Percentiles rank a stretch among this genome's conserved stretches.
Evolutionary conservation across 2,888 invertebrate genomes (phyloP).

Genomic region (Ophonus ardosiacus): DNA sequence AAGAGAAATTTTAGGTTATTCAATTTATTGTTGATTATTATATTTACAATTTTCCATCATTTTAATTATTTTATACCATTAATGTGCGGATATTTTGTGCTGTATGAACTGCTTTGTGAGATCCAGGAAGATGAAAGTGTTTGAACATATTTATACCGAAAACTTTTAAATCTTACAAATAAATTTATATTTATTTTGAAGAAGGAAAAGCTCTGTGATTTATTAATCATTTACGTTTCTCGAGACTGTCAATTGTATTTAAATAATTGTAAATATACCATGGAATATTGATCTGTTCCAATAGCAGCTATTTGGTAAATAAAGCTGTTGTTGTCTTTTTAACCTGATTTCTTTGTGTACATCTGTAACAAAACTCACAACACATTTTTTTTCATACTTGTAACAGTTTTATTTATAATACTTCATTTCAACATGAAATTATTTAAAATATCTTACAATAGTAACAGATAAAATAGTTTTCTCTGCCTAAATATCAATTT

Average conservation of each 20-base stretch:
- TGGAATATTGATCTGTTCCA: slow-evolving; percentile 23
- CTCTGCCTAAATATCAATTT: neutral
- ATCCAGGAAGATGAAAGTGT: slow-evolving; percentile 54
- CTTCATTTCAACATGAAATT: slow-evolving; percentile 36
- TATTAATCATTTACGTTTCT: slow-evolving; percentile 38
- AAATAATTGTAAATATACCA: slow-evolving; percentile 52
- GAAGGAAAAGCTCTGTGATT: slow-evolving; percentile 36
- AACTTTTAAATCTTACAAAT: slow-evolving; percentile 62
- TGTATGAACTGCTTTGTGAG: slow-evolving; percentile 58
- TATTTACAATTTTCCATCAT: slow-evolving; percentile 64
- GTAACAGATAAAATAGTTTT: slow-evolving; percentile 26
- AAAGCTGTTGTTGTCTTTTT: slow-evolving; percentile 38
- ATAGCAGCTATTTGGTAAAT: slow-evolving; percentile 18
- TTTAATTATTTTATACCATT: slow-evolving; percentile 47
- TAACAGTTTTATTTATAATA: slow-evolving; percentile 44
- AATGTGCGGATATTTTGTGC: slow-evolving; percentile 45
- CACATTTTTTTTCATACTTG: neutral
- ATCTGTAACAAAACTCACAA: slow-evolving; percentile 6
- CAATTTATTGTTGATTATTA: slow-evolving; percentile 66
- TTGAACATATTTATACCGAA: slow-evolving; percentile 57
- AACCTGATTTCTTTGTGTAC: neutral
- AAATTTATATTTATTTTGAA: slow-evolving; percentile 63
- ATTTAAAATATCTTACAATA: slow-evolving; percentile 26
- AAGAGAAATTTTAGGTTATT: slow-evolving; percentile 91
- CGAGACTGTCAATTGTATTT: slow-evolving; percentile 52